Percentiles rank a stretch among this genome's conserved stretches.
phyloP scores from a whole-genome alignment of 2,888 invertebrate genomes.

The Troglohyphantes excavatus region DNA sequence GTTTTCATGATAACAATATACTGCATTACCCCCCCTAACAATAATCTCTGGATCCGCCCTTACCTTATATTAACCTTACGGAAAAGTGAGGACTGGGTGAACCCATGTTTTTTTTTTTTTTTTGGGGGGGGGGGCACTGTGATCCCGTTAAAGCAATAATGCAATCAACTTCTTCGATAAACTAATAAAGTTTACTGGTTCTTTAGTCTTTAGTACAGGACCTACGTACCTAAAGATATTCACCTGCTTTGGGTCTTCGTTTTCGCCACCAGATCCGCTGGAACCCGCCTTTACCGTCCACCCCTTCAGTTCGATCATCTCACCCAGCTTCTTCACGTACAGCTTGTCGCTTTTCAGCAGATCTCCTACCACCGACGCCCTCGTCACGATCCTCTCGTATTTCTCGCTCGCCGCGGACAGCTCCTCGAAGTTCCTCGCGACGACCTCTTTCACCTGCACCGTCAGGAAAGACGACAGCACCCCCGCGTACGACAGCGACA shows the following conservation, averaged over 20 bases:
- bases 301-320: neutral
- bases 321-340: neutral
- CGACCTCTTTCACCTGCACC: neutral
- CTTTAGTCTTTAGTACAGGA: no score
- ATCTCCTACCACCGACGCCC: neutral
- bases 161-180: no score
- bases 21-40: no score
- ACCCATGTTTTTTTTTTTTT: no score
- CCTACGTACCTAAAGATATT: neutral
- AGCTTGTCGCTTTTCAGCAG: neutral
- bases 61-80: no score
- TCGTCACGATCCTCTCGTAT: neutral
- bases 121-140: no score
- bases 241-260: neutral
- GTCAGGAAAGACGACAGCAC: slow-evolving; percentile 32
- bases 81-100: no score
- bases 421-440: neutral
- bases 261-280: neutral
- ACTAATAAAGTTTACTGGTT: no score
- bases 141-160: no score
- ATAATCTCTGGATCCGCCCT: no score
- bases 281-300: slow-evolving; percentile 9
- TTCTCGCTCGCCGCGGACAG: neutral
- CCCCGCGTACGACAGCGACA: slow-evolving; percentile 9
- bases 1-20: no score